phyloP scores from a whole-genome alignment of 37 sponge, comb jelly and placozoan genomes.

The Oscarella lobularis region DNA sequence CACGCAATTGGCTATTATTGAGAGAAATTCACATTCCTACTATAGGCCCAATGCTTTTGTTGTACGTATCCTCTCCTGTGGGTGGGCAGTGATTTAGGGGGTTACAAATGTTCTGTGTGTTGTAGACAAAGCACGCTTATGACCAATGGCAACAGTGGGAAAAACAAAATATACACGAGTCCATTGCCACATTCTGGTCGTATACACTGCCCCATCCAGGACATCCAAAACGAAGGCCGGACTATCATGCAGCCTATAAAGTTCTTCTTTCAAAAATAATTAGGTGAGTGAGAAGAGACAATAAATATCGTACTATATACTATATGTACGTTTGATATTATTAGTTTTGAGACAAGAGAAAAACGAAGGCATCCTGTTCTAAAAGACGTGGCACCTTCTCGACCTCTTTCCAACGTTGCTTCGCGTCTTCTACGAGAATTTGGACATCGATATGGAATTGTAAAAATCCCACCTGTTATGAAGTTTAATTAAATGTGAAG shows the following conservation, averaged over 20 bases:
- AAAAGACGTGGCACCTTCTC: not conserved
- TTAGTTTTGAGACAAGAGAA: not conserved
- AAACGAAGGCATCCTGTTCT: not conserved
- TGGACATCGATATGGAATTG: not conserved
- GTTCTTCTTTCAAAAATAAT: not conserved
- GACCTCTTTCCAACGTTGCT: not conserved
- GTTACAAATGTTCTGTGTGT: not conserved
- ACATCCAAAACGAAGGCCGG: not conserved
- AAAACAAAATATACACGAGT: not conserved
- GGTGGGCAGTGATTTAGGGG: not conserved
- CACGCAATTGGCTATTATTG: not conserved
- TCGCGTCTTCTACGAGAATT: not conserved
- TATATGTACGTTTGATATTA: not conserved
- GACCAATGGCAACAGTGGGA: constrained; percentile 2
- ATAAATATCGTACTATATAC: not conserved
- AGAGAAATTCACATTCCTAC: not conserved
- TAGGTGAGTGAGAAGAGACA: not conserved
- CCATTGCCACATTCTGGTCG: not conserved
- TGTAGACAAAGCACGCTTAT: not conserved
- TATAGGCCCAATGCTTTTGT: not conserved
- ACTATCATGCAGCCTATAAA: not conserved
- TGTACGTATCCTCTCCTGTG: not conserved
- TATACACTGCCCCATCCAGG: not conserved
- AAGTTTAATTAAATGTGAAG: too few species aligned
- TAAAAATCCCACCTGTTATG: too few species aligned